A percentile compares a stretch with the other conserved stretches of the same genome.
These are phyloP conservation scores for Ambastaia sidthimunki DNA, from an alignment of 2,797 vertebrate genomes.

Conservation along the genomic window DNA sequence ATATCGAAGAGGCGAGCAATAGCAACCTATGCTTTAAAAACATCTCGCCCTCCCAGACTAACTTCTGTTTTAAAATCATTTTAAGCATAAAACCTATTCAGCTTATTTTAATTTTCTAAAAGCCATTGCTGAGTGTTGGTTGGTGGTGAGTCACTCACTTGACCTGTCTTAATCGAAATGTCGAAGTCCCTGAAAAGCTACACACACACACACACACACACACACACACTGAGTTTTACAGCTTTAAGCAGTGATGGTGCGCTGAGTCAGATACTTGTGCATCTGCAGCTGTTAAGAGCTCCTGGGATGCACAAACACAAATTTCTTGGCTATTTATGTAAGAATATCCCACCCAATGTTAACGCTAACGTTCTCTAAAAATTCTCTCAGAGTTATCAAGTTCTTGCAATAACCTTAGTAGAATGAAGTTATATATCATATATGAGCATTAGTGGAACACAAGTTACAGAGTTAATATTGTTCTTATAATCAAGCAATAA, in stretches of 20 bases:
- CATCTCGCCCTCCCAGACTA: too few relatives aligned
- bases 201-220: neutral
- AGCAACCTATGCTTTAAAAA: too few relatives aligned
- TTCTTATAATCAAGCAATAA: too few relatives aligned
- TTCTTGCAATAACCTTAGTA: too few relatives aligned
- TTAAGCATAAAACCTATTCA: neutral
- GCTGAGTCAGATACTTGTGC: slow-evolving; percentile 48
- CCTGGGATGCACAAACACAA: slow-evolving; percentile 12
- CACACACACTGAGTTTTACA: slow-evolving; percentile 13
- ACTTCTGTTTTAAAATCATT: too few relatives aligned
- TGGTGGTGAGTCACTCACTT: slow-evolving; percentile 12
- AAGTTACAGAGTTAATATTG: too few relatives aligned
- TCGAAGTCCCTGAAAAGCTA: slow-evolving; percentile 18
- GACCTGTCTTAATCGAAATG: slow-evolving; percentile 10
- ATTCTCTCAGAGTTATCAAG: too few relatives aligned
- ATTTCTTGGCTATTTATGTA: slow-evolving; percentile 9
- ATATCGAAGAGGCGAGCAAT: too few relatives aligned
- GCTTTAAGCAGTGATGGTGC: slow-evolving; percentile 8
- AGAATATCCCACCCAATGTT: neutral
- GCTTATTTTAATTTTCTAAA: neutral
- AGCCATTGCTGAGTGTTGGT: neutral
- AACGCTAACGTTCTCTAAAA: too few relatives aligned
- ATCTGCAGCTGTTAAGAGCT: slow-evolving; percentile 44
- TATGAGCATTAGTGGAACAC: too few relatives aligned
- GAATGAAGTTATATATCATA: too few relatives aligned